Conservation (phyloP, 2,888 invertebrate species). For the Andrena chrysosceles region DNA sequence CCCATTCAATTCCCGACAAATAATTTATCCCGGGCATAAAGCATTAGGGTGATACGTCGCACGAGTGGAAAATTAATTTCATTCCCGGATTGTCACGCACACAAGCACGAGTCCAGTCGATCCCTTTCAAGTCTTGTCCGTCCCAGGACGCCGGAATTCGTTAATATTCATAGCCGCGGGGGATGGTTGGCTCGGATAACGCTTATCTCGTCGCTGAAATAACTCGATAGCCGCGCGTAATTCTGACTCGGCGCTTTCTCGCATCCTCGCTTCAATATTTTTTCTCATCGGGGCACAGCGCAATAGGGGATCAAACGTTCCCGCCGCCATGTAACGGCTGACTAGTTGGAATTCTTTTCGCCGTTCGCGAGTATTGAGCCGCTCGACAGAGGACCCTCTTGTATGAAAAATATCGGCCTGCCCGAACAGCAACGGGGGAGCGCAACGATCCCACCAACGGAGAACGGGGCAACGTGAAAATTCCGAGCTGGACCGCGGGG, state of each 20-base stretch:
- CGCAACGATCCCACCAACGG: background rate
- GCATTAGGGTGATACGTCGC: constrained; percentile 66
- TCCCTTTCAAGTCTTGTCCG: constrained; percentile 76
- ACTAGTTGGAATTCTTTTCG: constrained; percentile 31
- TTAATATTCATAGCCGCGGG: constrained; percentile 82
- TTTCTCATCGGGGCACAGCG: constrained; percentile 39
- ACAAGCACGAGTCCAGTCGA: constrained; percentile 68
- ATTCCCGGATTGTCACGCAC: constrained; percentile 73
- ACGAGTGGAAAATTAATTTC: constrained; percentile 75
- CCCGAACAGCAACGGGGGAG: background rate
- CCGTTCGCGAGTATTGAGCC: constrained; percentile 15
- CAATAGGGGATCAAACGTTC: constrained; percentile 47
- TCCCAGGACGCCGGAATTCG: constrained; percentile 74
- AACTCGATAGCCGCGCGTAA: constrained; percentile 80
- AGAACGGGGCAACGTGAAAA: background rate
- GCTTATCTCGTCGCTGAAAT: constrained; percentile 82
- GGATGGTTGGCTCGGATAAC: constrained; percentile 78
- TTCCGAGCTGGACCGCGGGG: constrained; percentile 2
- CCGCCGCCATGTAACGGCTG: background rate
- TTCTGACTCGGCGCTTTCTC: constrained; percentile 80
- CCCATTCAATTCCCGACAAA: constrained; percentile 48
- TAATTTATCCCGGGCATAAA: constrained; percentile 65
- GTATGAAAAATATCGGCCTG: constrained; percentile 13
- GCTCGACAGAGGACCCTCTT: background rate
- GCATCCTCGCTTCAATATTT: constrained; percentile 67